These are phyloP conservation scores for Phthorimaea operculella DNA, from an alignment of 1,140 invertebrate genomes.

Conservation along the genomic window DNA sequence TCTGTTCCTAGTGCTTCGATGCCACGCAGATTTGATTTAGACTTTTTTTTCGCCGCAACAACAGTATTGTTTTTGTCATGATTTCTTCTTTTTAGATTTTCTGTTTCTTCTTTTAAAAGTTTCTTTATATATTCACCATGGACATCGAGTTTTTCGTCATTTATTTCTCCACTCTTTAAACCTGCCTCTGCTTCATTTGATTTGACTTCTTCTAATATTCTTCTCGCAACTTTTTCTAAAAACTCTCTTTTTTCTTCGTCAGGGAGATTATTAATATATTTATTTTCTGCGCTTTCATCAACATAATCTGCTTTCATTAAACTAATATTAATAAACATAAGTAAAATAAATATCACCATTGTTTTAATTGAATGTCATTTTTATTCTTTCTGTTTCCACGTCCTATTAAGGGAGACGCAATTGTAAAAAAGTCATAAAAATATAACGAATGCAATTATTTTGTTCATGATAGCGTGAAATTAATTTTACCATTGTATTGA, in stretches of 20 bases:
- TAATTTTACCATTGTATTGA: too few relatives aligned
- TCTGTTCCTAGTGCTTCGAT: too few relatives aligned
- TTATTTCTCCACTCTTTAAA: slow-evolving; percentile 21
- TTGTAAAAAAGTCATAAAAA: too few relatives aligned
- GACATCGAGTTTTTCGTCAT: slow-evolving; percentile 34
- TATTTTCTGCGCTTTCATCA: slow-evolving; percentile 25
- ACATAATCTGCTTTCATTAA: not conserved
- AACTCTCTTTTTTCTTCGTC: slow-evolving; percentile 46
- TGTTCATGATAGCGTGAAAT: too few relatives aligned
- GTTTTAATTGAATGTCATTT: not conserved
- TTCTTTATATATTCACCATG: slow-evolving; percentile 37
- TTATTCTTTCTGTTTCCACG: too few relatives aligned
- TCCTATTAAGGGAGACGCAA: too few relatives aligned
- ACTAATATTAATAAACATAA: not conserved
- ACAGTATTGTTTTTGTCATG: not conserved
- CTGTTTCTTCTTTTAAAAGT: slow-evolving; percentile 39
- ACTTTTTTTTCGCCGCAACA: not conserved
- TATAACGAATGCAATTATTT: too few relatives aligned
- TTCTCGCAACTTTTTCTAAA: slow-evolving; percentile 37
- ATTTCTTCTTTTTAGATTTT: slow-evolving; percentile 19
- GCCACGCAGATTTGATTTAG: not conserved
- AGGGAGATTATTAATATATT: slow-evolving; percentile 48
- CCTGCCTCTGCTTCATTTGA: slow-evolving; percentile 19
- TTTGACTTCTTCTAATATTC: slow-evolving; percentile 40
- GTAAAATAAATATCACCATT: slow-evolving; percentile 1